A percentile compares a stretch with the other conserved stretches of the same genome.
These are phyloP conservation scores for Reinhardtius hippoglossoides DNA, from an alignment of 2,113 vertebrate species.

Conservation along the genomic window DNA sequence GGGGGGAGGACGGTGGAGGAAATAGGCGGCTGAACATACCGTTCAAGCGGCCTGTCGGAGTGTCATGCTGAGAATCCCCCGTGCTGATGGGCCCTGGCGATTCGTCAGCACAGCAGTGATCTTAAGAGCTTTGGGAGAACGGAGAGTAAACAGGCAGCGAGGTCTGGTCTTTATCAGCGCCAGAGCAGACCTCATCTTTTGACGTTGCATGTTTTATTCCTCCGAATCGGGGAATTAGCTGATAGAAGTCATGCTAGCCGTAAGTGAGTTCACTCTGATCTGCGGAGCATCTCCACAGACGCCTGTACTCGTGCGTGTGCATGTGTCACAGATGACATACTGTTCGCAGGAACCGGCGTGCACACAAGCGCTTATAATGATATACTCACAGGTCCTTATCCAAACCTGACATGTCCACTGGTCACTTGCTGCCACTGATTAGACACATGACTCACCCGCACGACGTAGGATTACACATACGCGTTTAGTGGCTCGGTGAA, in stretches of 20 bases:
- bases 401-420: slow-evolving; percentile 31
- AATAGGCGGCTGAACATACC: slow-evolving; percentile 65
- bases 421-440: slow-evolving; percentile 48
- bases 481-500: slow-evolving; percentile 52
- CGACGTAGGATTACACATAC: slow-evolving; percentile 32
- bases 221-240: slow-evolving; percentile 33
- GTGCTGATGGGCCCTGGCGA: slow-evolving; percentile 35
- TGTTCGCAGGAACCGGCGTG: neutral
- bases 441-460: slow-evolving; percentile 49
- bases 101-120: slow-evolving; percentile 15
- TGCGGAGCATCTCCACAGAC: slow-evolving; percentile 22
- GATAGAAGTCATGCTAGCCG: slow-evolving; percentile 16
- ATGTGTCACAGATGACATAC: slow-evolving; percentile 13
- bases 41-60: slow-evolving; percentile 50
- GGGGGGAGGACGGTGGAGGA: slow-evolving; percentile 37
- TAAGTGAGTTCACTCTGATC: slow-evolving; percentile 28
- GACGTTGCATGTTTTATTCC: slow-evolving; percentile 30
- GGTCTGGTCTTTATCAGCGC: slow-evolving; percentile 64
- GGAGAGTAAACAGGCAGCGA: slow-evolving; percentile 13
- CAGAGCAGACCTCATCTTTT: slow-evolving; percentile 49
- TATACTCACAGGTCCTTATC: slow-evolving; percentile 27
- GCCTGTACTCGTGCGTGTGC: slow-evolving; percentile 12
- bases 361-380: neutral
- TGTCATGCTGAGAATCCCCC: slow-evolving; percentile 42
- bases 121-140: slow-evolving; percentile 11